phyloP scores from a whole-genome alignment of 1,140 invertebrate species.

The Apolygus lucorum region DNA sequence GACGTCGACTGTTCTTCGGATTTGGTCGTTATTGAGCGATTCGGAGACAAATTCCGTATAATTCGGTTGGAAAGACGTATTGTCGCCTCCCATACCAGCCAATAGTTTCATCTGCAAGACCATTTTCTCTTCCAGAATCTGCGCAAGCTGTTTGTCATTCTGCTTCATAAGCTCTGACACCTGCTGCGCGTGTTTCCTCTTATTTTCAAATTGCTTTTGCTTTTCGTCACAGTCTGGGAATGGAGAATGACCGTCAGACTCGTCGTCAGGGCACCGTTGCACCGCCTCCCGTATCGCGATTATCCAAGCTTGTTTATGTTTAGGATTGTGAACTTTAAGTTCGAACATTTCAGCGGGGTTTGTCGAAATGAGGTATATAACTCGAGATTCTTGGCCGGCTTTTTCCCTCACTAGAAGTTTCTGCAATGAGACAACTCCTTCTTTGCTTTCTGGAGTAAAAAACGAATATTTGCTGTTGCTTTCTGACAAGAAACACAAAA shows the following conservation, averaged over 20 bases:
- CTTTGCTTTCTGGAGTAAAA: slow-evolving; percentile 76
- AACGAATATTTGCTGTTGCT: slow-evolving; percentile 68
- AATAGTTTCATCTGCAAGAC: slow-evolving; percentile 67
- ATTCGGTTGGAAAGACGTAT: slow-evolving; percentile 44
- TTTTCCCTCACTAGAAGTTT: slow-evolving; percentile 87
- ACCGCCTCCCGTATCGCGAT: slow-evolving; percentile 52
- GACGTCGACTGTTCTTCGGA: slow-evolving; percentile 59
- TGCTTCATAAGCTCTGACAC: slow-evolving; percentile 55
- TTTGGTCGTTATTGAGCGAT: slow-evolving; percentile 50
- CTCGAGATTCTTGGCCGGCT: slow-evolving; percentile 76
- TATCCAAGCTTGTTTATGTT: slow-evolving; percentile 83
- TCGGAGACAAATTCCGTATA: slow-evolving; percentile 50
- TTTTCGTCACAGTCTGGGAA: slow-evolving; percentile 58
- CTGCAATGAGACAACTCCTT: slow-evolving; percentile 77
- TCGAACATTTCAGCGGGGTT: slow-evolving; percentile 94
- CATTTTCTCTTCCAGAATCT: slow-evolving; percentile 80
- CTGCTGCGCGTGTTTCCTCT: slow-evolving; percentile 60
- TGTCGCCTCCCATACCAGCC: slow-evolving; percentile 43
- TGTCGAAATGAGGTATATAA: slow-evolving; percentile 81
- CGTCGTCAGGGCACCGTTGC: slow-evolving; percentile 41
- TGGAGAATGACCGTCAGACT: slow-evolving; percentile 39
- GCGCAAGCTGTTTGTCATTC: slow-evolving; percentile 77
- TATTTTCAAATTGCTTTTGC: slow-evolving; percentile 57
- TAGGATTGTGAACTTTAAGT: slow-evolving; percentile 76
- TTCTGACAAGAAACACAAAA: slow-evolving; percentile 84